Percentiles rank a stretch among this genome's conserved stretches.
Conservation (phyloP, 2,888 invertebrate species). For the Tetramorium bicarinatum region DNA sequence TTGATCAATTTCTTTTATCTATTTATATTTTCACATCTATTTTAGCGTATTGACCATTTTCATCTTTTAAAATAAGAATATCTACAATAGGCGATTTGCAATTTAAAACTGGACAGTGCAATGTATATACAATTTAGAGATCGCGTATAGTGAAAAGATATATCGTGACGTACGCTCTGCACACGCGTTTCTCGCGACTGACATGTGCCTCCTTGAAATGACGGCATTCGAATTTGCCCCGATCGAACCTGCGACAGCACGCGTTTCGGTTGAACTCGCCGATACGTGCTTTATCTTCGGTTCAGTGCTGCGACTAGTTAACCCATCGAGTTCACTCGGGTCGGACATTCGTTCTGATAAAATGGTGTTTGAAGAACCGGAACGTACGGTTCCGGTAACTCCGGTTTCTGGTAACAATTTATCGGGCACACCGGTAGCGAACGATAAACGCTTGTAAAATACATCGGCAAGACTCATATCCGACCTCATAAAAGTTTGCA, state of each 20-base stretch:
- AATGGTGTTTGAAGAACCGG: conserved; percentile 60
- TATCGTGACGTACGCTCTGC: neutral
- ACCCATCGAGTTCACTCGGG: conserved; percentile 54
- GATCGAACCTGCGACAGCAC: conserved; percentile 13
- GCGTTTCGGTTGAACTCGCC: neutral
- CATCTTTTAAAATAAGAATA: neutral
- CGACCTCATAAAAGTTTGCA: neutral
- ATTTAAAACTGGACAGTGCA: neutral
- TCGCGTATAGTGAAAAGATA: neutral
- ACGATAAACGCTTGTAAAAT: neutral
- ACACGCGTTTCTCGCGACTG: neutral
- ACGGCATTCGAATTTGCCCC: neutral
- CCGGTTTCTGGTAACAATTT: conserved; percentile 20
- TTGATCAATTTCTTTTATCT: neutral
- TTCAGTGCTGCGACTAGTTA: conserved; percentile 39
- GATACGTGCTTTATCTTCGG: conserved; percentile 61
- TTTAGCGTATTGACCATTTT: neutral
- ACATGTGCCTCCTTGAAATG: neutral
- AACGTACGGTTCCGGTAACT: conserved; percentile 11
- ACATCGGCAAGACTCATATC: neutral
- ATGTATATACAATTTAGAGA: neutral
- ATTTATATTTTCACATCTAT: neutral
- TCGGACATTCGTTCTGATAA: conserved; percentile 58
- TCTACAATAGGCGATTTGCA: neutral
- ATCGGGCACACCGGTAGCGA: neutral